Evolutionary conservation across 2,888 invertebrate genomes (phyloP).

Genomic region (Platerodrilus igneus): DNA sequence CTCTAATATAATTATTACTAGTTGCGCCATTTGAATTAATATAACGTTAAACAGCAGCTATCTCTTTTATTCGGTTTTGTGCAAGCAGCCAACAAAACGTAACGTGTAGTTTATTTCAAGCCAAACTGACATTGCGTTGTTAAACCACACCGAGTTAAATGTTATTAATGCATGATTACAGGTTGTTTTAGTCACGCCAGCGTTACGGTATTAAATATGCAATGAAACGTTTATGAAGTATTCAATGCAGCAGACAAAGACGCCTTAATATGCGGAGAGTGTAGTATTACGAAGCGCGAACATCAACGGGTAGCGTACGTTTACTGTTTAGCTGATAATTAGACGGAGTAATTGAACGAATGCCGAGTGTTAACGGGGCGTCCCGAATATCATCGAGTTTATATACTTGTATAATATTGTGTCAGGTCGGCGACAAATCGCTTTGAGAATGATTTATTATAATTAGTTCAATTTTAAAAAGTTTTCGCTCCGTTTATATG

Average conservation of each 20-base stretch:
- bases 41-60: conserved; percentile 13
- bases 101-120: conserved; percentile 23
- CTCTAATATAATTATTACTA: conserved; percentile 26
- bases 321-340: conserved; percentile 44
- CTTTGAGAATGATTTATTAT: too few relatives aligned
- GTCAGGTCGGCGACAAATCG: conserved; percentile 40
- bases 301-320: conserved; percentile 39
- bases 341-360: conserved; percentile 43
- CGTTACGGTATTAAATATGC: conserved; percentile 26
- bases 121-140: conserved; percentile 36
- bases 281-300: conserved; percentile 27
- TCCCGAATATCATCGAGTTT: conserved; percentile 30
- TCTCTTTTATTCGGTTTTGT: too few relatives aligned
- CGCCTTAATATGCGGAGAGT: conserved; percentile 24
- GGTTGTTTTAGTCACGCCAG: conserved; percentile 30
- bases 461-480: too few relatives aligned
- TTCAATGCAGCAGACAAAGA: conserved; percentile 27
- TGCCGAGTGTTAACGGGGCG: conserved; percentile 30
- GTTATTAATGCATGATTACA: conserved; percentile 40
- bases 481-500: too few relatives aligned
- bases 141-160: conserved; percentile 36
- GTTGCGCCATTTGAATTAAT: conserved; percentile 24
- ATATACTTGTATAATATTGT: conserved; percentile 36
- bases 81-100: not conserved
- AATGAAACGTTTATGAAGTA: conserved; percentile 15